phyloP scores from a whole-genome alignment of 1,140 invertebrate genomes.

The Drosophila sp. region DNA sequence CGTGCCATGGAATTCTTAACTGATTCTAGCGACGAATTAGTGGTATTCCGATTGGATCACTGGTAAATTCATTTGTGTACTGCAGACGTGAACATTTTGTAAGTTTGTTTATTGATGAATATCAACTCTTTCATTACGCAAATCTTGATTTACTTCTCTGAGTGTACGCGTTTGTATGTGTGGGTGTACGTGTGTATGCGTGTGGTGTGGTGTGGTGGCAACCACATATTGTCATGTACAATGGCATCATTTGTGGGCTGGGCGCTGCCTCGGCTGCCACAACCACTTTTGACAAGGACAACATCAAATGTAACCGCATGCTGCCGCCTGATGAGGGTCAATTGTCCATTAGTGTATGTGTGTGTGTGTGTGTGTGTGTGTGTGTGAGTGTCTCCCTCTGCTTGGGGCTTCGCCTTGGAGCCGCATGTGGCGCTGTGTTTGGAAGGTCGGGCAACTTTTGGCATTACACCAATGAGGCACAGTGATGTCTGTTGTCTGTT shows the following conservation, averaged over 20 bases:
- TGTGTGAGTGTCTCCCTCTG: background rate
- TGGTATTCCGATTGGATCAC: too few species aligned
- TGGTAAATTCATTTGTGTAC: too few species aligned
- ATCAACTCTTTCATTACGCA: too few species aligned
- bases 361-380: constrained; percentile 31
- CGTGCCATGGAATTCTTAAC: too few species aligned
- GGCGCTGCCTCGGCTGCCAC: constrained; percentile 29
- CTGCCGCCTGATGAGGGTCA: constrained; percentile 78
- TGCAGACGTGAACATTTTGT: too few species aligned
- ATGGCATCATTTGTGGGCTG: constrained; percentile 77
- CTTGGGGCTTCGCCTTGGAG: constrained; percentile 35
- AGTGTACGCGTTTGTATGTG: background rate
- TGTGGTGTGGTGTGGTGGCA: constrained; percentile 29
- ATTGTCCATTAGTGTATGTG: constrained; percentile 74
- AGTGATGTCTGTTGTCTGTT: background rate
- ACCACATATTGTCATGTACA: constrained; percentile 80
- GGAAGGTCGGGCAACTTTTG: constrained; percentile 60
- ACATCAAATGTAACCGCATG: constrained; percentile 79
- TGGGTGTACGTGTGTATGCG: constrained; percentile 9
- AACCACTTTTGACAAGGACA: constrained; percentile 54
- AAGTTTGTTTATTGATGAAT: too few species aligned
- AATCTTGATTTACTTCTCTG: too few species aligned
- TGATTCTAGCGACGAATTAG: too few species aligned
- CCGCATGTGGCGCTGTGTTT: constrained; percentile 50
- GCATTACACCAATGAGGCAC: constrained; percentile 47